Evolutionary conservation across 2,113 vertebrate species (phyloP).

Genomic region (Empidonax traillii): DNA sequence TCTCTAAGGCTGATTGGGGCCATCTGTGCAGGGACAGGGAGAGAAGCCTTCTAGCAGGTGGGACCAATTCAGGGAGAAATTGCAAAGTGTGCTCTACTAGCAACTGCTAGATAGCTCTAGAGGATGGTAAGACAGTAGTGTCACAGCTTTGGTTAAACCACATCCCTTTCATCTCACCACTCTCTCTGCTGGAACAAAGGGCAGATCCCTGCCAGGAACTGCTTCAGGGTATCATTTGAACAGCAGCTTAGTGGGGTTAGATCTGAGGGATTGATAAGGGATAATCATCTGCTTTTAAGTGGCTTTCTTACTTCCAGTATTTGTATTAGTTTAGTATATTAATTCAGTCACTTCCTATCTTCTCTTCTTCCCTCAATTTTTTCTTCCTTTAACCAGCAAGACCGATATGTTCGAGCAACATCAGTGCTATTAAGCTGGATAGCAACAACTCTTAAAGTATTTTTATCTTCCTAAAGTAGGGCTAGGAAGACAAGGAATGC

Average conservation of each 20-base stretch:
- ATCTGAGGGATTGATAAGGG: background rate
- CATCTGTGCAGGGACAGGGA: background rate
- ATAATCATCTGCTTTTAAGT: constrained; percentile 8
- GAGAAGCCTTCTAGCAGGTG: background rate
- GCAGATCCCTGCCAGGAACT: background rate
- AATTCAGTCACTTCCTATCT: background rate
- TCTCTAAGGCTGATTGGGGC: background rate
- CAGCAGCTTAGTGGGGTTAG: background rate
- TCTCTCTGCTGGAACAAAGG: background rate
- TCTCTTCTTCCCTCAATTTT: background rate
- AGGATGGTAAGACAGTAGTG: background rate
- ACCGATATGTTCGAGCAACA: background rate
- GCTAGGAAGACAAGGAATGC: background rate
- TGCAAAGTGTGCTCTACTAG: background rate
- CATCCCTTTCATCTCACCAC: background rate
- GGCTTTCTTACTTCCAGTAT: background rate
- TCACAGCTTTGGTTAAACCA: background rate
- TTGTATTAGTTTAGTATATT: background rate
- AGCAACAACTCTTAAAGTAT: background rate
- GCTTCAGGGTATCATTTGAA: background rate
- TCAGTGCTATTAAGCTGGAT: background rate
- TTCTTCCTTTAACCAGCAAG: background rate
- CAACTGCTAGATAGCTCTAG: background rate
- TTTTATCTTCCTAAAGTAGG: background rate
- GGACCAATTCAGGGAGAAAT: background rate